phyloP scores from a whole-genome alignment of 2,113 vertebrate species.

The Cinclus mexicanus region DNA sequence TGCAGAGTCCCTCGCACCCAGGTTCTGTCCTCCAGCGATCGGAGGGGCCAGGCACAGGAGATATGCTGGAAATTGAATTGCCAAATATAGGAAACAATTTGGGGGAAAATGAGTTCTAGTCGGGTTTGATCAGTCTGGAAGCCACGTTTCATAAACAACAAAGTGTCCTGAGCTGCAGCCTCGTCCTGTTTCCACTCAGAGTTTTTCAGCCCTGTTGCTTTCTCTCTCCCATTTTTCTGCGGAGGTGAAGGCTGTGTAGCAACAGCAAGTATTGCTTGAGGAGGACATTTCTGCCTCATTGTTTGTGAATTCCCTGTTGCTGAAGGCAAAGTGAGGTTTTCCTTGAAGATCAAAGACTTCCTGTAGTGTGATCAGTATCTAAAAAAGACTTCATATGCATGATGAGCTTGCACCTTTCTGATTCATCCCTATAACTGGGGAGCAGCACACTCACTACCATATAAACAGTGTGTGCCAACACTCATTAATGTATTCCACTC shows the following conservation, averaged over 20 bases:
- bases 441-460: neutral
- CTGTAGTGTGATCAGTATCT: neutral
- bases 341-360: conserved; percentile 28
- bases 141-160: neutral
- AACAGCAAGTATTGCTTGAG: neutral
- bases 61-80: neutral
- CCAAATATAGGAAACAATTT: neutral
- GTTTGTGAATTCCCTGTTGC: neutral
- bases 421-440: neutral
- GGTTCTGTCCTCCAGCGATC: neutral
- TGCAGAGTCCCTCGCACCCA: neutral
- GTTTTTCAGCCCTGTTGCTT: neutral
- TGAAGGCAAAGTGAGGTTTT: neutral
- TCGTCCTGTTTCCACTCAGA: neutral
- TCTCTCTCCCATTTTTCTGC: rapidly evolving
- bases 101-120: neutral
- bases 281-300: neutral
- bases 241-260: neutral
- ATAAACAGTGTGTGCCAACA: neutral
- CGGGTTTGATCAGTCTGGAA: neutral
- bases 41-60: neutral
- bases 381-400: neutral
- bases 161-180: neutral
- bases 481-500: neutral
- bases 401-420: conserved; percentile 1